Percentiles rank a stretch among this genome's conserved stretches.
Conservation (phyloP, 2,888 invertebrate species). For the Hypercompe scribonia region DNA sequence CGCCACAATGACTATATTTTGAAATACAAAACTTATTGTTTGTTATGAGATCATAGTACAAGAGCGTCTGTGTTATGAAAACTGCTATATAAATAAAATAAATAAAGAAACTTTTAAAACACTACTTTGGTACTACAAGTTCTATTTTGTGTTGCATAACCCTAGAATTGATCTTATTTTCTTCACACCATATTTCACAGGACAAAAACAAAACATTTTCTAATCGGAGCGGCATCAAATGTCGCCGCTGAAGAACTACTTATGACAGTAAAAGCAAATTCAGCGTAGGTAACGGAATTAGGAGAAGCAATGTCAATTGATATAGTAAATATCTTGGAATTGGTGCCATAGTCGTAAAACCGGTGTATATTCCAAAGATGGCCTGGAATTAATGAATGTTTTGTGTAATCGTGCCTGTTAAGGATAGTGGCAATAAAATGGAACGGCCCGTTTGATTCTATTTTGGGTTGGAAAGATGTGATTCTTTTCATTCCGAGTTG, state of each 20-base stretch:
- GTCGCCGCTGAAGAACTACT: conserved; percentile 25
- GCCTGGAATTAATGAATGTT: conserved; percentile 58
- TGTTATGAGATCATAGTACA: background rate
- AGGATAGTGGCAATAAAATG: conserved; percentile 24
- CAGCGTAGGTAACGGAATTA: conserved; percentile 48
- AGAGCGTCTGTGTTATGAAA: background rate
- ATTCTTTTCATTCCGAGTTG: background rate
- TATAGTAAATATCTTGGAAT: conserved; percentile 57
- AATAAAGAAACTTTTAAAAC: background rate
- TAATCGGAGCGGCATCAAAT: too few species aligned
- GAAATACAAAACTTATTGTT: background rate
- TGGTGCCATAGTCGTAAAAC: conserved; percentile 58
- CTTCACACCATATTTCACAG: background rate
- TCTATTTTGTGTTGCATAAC: background rate
- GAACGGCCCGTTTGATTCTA: conserved; percentile 17
- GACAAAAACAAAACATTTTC: background rate
- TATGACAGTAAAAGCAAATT: conserved; percentile 38
- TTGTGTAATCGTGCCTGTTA: conserved; percentile 27
- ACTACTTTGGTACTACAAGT: background rate
- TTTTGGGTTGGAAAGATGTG: conserved; percentile 5
- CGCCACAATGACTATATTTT: background rate
- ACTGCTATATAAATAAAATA: background rate
- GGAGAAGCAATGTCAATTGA: conserved; percentile 51
- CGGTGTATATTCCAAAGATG: conserved; percentile 45
- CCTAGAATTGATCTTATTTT: too few species aligned